Evolutionary conservation across 1,140 invertebrate species (phyloP), one percentile per base, ranked within the genome.

Genomic region (Metopolophium dirhodum): DNA sequence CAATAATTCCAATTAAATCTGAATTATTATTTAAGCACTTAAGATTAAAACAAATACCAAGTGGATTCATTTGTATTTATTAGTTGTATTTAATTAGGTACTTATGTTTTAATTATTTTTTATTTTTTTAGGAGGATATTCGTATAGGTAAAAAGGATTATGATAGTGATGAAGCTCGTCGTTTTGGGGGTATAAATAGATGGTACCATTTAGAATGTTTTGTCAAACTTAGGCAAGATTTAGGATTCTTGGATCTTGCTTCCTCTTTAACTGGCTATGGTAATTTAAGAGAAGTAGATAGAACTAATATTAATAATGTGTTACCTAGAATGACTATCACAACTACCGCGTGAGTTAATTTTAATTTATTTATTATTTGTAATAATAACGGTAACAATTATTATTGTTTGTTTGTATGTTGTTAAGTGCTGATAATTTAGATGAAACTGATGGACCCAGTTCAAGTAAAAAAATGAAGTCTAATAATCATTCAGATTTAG

Each of bases 181-280:
- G 96, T 95, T 98, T 97, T 96, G 98, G 98, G 30, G 97, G 97
- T 0, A 95, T 97, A 94, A 96, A 97, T 94, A 95, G 97, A 47
- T 99, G 98, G 98, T 97, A 99, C 95, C 99, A 99, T 96, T 95
- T 99, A 22, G 97, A 98, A 94, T 99, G 99, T 95, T 99, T 99
- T 96, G 96, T 96, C 20, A 96, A 98, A 94, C 95, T 97, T n/a
- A 95, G 98, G 87, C 95, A 96, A 94, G 97, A 98, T 90, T 95
- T 99, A 7, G 96, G 97, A 68, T 99, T 97, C 95, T 97, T 96
- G 95, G 97, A 96, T 54, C 95, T 95, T 87, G 98, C 97, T 2
- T 96, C 97, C 94, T 95, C 95, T 82, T 94, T 99, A 57, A 97
- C 97, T 94, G 98, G 98, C 1, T 98, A 97, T 95, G 96, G 96